Percentiles rank a stretch among this genome's conserved stretches.
Evolutionary conservation across 2,888 invertebrate genomes (phyloP).

Genomic region (Augiades crinisus): DNA sequence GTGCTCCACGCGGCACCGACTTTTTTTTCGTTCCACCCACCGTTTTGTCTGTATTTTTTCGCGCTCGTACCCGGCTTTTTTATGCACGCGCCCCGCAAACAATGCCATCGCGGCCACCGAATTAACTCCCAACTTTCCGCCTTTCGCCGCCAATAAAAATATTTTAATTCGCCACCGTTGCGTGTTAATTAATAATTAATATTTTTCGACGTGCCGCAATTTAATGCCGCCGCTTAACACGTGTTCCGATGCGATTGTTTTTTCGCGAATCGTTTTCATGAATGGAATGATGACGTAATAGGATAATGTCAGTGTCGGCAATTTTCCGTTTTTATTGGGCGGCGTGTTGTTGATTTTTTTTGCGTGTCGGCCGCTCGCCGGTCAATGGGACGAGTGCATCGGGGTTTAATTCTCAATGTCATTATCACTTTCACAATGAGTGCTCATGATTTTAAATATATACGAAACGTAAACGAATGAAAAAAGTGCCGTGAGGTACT

Average conservation of each 20-base stretch:
- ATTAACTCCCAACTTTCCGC: conserved; percentile 78
- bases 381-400: conserved; percentile 76
- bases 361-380: conserved; percentile 58
- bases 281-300: conserved; percentile 80
- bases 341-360: conserved; percentile 70
- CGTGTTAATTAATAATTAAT: conserved; percentile 80
- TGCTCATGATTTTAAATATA: conserved; percentile 45
- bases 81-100: conserved; percentile 76
- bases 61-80: conserved; percentile 69
- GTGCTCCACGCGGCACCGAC: conserved; percentile 64
- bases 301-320: conserved; percentile 77
- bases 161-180: conserved; percentile 72
- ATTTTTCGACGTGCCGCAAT: conserved; percentile 72
- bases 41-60: conserved; percentile 67
- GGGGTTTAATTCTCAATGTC: conserved; percentile 79
- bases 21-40: conserved; percentile 63
- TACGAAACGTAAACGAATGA: conserved; percentile 31
- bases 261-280: conserved; percentile 72
- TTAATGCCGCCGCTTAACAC: conserved; percentile 75
- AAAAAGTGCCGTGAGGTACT: conserved; percentile 32
- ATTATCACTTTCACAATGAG: conserved; percentile 79
- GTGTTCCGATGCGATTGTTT: conserved; percentile 71
- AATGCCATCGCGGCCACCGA: conserved; percentile 76
- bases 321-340: conserved; percentile 79
- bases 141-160: conserved; percentile 78